A percentile compares a stretch with the other conserved stretches of the same genome.
Conservation (phyloP, 2,797 vertebrate species). For the Cacajao melanocephalus region DNA sequence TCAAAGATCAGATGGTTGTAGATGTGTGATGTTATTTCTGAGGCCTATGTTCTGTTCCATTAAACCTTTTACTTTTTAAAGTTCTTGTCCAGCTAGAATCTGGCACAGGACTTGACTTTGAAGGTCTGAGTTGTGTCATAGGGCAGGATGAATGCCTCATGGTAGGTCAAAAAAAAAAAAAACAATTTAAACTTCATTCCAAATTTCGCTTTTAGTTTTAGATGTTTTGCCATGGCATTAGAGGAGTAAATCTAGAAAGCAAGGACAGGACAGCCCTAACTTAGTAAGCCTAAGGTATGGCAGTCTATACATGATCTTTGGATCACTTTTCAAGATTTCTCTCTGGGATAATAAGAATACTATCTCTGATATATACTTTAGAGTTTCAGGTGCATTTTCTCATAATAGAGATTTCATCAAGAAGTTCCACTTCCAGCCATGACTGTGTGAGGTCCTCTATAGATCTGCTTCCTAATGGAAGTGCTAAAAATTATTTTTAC, state of each 20-base stretch:
- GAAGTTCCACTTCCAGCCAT: not conserved
- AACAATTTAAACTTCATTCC: constrained; percentile 40
- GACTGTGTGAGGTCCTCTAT: not conserved
- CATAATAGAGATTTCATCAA: not conserved
- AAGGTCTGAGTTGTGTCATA: not conserved
- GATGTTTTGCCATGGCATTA: not conserved
- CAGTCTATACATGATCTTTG: not conserved
- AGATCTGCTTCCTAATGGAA: not conserved
- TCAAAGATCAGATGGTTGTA: no score
- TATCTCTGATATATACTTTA: not conserved
- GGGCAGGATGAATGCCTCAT: constrained; percentile 26
- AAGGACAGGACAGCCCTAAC: not conserved
- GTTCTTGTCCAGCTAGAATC: not conserved
- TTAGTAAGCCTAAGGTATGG: not conserved
- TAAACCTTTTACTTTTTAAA: constrained; percentile 39
- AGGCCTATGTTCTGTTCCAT: no score
- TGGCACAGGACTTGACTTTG: constrained; percentile 22
- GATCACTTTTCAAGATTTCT: not conserved
- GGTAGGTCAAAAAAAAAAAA: not conserved
- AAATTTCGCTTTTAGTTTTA: constrained; percentile 32
- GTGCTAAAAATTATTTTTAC: constrained; percentile 15
- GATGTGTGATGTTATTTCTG: no score
- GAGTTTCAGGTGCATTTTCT: constrained; percentile 24
- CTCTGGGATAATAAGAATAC: not conserved
- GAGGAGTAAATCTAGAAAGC: not conserved